These are phyloP conservation scores for Frankliniella intonsa DNA, from an alignment of 2,888 invertebrate species.

Conservation along the genomic window DNA sequence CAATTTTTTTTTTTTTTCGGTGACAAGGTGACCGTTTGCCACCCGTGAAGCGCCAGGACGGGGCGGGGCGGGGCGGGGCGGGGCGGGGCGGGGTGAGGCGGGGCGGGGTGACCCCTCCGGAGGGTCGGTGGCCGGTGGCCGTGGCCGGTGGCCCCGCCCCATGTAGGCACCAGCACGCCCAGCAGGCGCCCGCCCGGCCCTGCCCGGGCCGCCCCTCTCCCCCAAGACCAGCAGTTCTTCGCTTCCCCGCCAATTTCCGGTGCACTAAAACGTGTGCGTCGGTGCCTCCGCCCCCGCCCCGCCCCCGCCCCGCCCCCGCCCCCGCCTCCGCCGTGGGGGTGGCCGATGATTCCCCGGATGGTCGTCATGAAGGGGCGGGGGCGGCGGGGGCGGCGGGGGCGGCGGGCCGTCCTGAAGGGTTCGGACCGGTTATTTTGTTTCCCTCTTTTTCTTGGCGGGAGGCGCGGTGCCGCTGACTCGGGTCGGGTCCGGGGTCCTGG, in stretches of 20 bases:
- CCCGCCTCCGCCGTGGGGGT: neutral
- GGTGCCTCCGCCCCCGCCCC: neutral
- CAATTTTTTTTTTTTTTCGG: too few species aligned
- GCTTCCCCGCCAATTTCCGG: conserved; percentile 21
- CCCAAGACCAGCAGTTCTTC: conserved; percentile 8
- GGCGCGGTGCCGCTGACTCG: too few species aligned
- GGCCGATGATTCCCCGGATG: neutral
- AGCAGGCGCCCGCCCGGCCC: neutral
- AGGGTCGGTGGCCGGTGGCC: neutral
- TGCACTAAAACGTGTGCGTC: conserved; percentile 14
- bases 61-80: neutral
- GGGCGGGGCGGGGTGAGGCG: neutral
- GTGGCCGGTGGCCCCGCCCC: neutral
- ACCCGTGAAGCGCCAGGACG: neutral
- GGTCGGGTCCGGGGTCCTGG: too few species aligned
- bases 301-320: neutral
- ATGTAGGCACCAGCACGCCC: neutral
- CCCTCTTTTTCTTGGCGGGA: too few species aligned
- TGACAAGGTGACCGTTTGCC: too few species aligned
- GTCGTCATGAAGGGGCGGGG: neutral
- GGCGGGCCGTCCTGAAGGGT: too few species aligned
- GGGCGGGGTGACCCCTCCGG: neutral
- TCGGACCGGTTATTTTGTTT: too few species aligned
- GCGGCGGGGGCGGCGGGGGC: too few species aligned
- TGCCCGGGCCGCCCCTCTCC: neutral